Evolutionary conservation across 2,888 invertebrate species (phyloP).

Genomic region (Neoscelio sp.): DNA sequence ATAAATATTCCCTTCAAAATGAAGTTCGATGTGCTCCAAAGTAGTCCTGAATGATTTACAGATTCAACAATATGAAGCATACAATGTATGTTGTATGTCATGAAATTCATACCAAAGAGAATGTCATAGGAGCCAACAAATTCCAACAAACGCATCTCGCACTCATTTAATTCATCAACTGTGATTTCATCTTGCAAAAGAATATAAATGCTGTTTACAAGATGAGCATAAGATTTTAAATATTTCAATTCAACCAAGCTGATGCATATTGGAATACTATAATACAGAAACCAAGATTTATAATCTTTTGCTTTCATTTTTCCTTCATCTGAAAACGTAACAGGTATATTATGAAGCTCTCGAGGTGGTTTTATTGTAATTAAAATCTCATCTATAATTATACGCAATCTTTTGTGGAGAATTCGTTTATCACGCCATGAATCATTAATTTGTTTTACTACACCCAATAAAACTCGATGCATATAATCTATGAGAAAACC

Average conservation of each 20-base stretch:
- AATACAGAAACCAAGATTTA: constrained; percentile 21
- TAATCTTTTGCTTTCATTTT: constrained; percentile 36
- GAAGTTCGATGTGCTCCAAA: constrained; percentile 32
- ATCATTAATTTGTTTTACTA: background rate
- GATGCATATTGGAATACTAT: constrained; percentile 1
- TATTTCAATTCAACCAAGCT: constrained; percentile 6
- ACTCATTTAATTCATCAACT: background rate
- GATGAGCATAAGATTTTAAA: constrained; percentile 12
- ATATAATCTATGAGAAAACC: constrained; percentile 14
- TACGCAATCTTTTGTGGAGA: background rate
- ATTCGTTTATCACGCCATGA: background rate
- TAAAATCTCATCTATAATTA: background rate
- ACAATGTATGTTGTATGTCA: constrained; percentile 25
- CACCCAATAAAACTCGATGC: constrained; percentile 12
- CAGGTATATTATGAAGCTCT: constrained; percentile 15
- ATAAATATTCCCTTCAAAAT: constrained; percentile 37
- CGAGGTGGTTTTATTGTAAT: constrained; percentile 13
- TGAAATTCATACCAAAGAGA: background rate
- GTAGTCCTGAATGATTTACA: constrained; percentile 10
- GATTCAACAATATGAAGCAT: constrained; percentile 3
- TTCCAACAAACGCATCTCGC: constrained; percentile 16
- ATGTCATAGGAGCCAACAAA: constrained; percentile 15
- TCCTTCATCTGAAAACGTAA: constrained; percentile 3
- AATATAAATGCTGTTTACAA: constrained; percentile 1
- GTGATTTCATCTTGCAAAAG: constrained; percentile 1